phyloP scores from a whole-genome alignment of 2,113 vertebrate species.

The Psittacara wagleri region DNA sequence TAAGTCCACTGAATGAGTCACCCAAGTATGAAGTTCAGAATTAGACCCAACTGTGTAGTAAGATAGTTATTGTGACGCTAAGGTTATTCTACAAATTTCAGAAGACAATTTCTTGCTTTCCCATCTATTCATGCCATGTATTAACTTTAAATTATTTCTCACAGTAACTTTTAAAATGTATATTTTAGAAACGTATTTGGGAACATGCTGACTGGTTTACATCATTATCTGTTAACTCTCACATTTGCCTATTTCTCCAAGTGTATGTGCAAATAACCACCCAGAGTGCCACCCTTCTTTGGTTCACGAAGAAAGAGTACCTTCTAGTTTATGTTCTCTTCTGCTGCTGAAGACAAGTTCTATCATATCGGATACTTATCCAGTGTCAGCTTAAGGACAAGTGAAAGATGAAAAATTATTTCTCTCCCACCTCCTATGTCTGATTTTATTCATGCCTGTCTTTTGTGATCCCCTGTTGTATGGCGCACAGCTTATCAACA shows the following conservation, averaged over 20 bases:
- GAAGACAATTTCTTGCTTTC: not conserved
- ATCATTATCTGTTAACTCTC: not conserved
- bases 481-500: not conserved
- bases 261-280: not conserved
- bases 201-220: not conserved
- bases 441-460: conserved; percentile 12
- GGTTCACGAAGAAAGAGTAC: not conserved
- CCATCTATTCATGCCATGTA: not conserved
- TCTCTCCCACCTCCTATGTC: not conserved
- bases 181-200: not conserved
- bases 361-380: not conserved
- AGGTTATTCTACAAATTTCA: not conserved
- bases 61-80: not conserved
- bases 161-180: not conserved
- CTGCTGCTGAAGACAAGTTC: not conserved
- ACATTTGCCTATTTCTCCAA: not conserved
- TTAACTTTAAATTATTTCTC: not conserved
- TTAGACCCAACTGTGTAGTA: not conserved
- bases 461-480: not conserved
- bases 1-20: not conserved
- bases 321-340: not conserved
- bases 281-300: not conserved
- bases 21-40: not conserved
- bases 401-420: conserved; percentile 31
- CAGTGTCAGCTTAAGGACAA: not conserved